Percentiles rank a stretch among this genome's conserved stretches.
phyloP scores from a whole-genome alignment of 2,888 invertebrate species.

The Melanchra persicariae region DNA sequence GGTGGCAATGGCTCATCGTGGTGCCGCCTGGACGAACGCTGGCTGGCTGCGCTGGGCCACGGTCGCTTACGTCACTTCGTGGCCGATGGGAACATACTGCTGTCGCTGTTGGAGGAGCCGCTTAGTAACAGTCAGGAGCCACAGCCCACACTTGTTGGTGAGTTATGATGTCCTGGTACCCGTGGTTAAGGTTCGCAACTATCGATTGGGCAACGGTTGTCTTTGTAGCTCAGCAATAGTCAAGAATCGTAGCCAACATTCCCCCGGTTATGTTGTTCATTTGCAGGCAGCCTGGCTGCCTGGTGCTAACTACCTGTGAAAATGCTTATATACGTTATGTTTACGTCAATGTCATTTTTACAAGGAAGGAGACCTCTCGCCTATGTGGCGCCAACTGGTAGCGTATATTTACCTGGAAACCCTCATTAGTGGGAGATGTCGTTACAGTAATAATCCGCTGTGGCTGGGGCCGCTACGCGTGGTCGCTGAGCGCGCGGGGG shows the following conservation, averaged over 20 bases:
- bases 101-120: slow-evolving; percentile 97
- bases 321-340: no score
- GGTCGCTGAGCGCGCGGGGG: slow-evolving; percentile 97
- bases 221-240: slow-evolving; percentile 94
- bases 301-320: no score
- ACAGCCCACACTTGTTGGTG: slow-evolving; percentile 95
- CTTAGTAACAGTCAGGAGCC: slow-evolving; percentile 98
- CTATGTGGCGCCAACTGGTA: no score
- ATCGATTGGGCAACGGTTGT: slow-evolving; percentile 87
- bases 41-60: slow-evolving; percentile 92
- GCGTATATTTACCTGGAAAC: no score
- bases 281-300: no score
- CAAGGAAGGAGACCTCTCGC: no score
- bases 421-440: no score
- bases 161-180: slow-evolving; percentile 50
- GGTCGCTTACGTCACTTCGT: slow-evolving; percentile 94
- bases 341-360: no score
- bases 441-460: slow-evolving; percentile 95
- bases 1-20: slow-evolving; percentile 94
- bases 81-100: slow-evolving; percentile 96
- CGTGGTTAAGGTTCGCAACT: slow-evolving; percentile 93
- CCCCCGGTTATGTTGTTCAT: no score
- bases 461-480: slow-evolving; percentile 98
- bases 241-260: slow-evolving; percentile 97
- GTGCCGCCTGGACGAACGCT: slow-evolving; percentile 96